These are phyloP conservation scores for Anarrhichthys ocellatus DNA, from an alignment of 2,113 vertebrate genomes.

Conservation along the genomic window DNA sequence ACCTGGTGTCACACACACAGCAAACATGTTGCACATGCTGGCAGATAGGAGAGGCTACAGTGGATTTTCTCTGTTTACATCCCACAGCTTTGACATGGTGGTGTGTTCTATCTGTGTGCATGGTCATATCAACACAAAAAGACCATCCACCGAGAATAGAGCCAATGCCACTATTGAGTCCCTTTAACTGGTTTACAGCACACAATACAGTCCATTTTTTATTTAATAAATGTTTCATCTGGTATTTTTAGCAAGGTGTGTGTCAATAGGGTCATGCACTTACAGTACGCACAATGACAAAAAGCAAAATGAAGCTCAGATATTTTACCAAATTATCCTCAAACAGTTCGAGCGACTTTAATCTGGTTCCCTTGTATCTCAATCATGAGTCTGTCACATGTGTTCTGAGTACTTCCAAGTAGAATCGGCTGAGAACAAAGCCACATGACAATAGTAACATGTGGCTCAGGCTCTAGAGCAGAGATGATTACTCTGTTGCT, in stretches of 20 bases:
- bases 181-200: slow-evolving; percentile 40
- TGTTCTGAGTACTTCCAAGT: slow-evolving; percentile 45
- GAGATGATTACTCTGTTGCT: slow-evolving; percentile 78
- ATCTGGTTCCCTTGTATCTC: neutral
- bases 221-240: slow-evolving; percentile 45
- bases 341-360: neutral
- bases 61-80: slow-evolving; percentile 1
- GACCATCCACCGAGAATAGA: slow-evolving; percentile 11
- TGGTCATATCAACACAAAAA: neutral
- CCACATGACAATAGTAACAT: slow-evolving; percentile 80
- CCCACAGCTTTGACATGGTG: neutral
- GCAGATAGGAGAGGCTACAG: neutral
- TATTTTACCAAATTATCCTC: neutral
- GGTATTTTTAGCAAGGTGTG: slow-evolving; percentile 32
- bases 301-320: neutral
- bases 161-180: slow-evolving; percentile 37
- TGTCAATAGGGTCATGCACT: slow-evolving; percentile 4
- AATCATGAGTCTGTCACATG: slow-evolving; percentile 12
- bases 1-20: slow-evolving; percentile 35
- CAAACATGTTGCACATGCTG: slow-evolving; percentile 14
- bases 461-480: slow-evolving; percentile 73
- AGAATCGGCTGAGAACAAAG: slow-evolving; percentile 64
- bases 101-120: neutral
- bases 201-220: neutral
- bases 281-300: neutral